Percentiles rank a stretch among this genome's conserved stretches.
Conservation (phyloP, 2,113 vertebrate genomes). For the Stictonetta naevosa region DNA sequence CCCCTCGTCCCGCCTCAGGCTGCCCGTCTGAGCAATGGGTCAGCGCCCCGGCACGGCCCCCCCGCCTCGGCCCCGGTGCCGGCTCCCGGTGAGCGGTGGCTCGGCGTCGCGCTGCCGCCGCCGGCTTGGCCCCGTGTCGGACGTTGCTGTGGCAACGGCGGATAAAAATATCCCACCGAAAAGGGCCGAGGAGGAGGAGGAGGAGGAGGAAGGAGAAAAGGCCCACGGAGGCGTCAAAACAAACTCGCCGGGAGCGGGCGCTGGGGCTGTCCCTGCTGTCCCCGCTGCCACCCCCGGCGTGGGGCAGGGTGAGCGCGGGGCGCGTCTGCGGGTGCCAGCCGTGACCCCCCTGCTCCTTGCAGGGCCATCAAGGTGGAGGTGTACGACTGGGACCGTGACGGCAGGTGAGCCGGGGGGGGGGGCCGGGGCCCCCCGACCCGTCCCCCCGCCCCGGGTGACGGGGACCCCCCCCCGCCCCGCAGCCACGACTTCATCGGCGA, state of each 20-base stretch:
- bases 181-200: not conserved
- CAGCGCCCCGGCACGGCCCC: not conserved
- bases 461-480: not conserved
- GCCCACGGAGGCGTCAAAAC: slow-evolving; percentile 3
- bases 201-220: not conserved
- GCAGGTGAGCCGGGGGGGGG: slow-evolving; percentile 78
- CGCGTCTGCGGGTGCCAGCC: not conserved
- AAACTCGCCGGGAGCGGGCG: not conserved
- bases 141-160: slow-evolving; percentile 33
- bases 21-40: not conserved
- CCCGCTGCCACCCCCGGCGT: too few species aligned
- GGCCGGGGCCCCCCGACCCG: too few species aligned
- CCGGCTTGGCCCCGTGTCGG: slow-evolving; percentile 6
- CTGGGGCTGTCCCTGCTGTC: rapidly evolving
- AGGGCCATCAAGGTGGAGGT: slow-evolving; percentile 97
- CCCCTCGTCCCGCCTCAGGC: not conserved
- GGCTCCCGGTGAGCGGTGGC: not conserved
- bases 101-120: not conserved
- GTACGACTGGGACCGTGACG: slow-evolving; percentile 94
- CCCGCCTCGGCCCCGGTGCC: not conserved
- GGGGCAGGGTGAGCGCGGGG: not conserved
- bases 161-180: slow-evolving; percentile 45
- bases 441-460: rapidly evolving
- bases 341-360: slow-evolving; percentile 16
- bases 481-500: slow-evolving; percentile 99